A percentile compares a stretch with the other conserved stretches of the same genome.
Conservation (phyloP, 2,113 vertebrate genomes). For the Carassius carassius region DNA sequence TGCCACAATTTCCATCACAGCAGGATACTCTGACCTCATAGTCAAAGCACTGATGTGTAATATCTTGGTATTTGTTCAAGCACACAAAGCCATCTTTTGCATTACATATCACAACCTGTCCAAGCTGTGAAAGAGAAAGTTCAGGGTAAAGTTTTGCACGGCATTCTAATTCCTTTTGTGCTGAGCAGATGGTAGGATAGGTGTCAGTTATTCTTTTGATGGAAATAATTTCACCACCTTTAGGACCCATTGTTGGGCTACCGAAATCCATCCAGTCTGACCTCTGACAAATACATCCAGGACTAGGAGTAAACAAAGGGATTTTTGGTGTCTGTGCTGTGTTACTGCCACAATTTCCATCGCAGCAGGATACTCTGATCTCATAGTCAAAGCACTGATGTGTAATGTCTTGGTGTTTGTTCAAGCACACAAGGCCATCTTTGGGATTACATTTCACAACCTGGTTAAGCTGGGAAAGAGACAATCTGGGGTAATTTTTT, state of each 20-base stretch:
- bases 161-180: slow-evolving; percentile 47
- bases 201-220: slow-evolving; percentile 34
- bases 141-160: slow-evolving; percentile 49
- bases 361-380: slow-evolving; percentile 47
- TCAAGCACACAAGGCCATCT: slow-evolving; percentile 60
- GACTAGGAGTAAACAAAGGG: not conserved
- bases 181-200: slow-evolving; percentile 39
- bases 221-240: slow-evolving; percentile 52
- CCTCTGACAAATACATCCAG: slow-evolving; percentile 25
- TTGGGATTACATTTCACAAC: slow-evolving; percentile 16
- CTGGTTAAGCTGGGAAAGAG: slow-evolving; percentile 54
- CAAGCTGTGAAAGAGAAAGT: slow-evolving; percentile 33
- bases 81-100: slow-evolving; percentile 55
- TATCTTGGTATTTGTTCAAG: slow-evolving; percentile 58
- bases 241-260: slow-evolving; percentile 31
- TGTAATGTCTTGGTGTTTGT: slow-evolving; percentile 56
- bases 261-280: slow-evolving; percentile 46
- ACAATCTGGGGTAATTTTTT: slow-evolving; percentile 18
- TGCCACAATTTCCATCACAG: slow-evolving; percentile 28
- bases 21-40: slow-evolving; percentile 54
- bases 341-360: slow-evolving; percentile 2
- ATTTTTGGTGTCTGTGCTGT: not conserved
- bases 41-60: slow-evolving; percentile 59
- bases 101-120: slow-evolving; percentile 58
- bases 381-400: slow-evolving; percentile 62